These are phyloP conservation scores for Alfaro cultratus DNA, from an alignment of 2,797 vertebrate genomes.

Conservation along the genomic window DNA sequence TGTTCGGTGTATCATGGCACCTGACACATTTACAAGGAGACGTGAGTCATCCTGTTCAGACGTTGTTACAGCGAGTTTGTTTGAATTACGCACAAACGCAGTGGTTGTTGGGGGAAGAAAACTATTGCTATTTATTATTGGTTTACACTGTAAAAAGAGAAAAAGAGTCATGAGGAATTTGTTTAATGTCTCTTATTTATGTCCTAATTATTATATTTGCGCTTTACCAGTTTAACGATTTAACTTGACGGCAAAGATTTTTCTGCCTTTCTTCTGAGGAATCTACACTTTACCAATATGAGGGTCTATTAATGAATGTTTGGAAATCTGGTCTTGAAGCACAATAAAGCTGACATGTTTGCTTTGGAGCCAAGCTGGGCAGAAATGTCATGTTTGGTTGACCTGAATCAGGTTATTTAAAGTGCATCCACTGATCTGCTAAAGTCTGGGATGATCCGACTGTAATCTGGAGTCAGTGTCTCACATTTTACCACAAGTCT, in stretches of 20 bases:
- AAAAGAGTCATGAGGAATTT: background rate
- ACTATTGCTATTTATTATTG: background rate
- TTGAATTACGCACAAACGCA: conserved; percentile 28
- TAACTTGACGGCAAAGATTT: background rate
- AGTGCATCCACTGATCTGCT: conserved; percentile 27
- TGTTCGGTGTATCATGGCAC: conserved; percentile 27
- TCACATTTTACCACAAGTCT: background rate
- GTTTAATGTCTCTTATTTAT: background rate
- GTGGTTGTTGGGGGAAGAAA: background rate
- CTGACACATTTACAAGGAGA: conserved; percentile 32
- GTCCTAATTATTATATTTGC: background rate
- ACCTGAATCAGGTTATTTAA: conserved; percentile 46
- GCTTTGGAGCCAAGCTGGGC: conserved; percentile 39
- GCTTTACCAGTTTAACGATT: background rate
- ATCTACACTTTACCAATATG: background rate
- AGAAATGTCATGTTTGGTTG: conserved; percentile 53
- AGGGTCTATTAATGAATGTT: conserved; percentile 3
- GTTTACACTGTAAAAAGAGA: background rate
- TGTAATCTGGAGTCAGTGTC: conserved; percentile 26
- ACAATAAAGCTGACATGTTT: conserved; percentile 55
- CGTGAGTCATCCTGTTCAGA: conserved; percentile 49
- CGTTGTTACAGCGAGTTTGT: background rate
- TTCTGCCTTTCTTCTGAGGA: background rate
- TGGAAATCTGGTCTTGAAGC: conserved; percentile 39
- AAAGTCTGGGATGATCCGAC: conserved; percentile 30